A percentile compares a stretch with the other conserved stretches of the same genome.
These are phyloP conservation scores for Ceraclea dissimilis DNA, from an alignment of 2,888 invertebrate genomes.

Conservation along the genomic window DNA sequence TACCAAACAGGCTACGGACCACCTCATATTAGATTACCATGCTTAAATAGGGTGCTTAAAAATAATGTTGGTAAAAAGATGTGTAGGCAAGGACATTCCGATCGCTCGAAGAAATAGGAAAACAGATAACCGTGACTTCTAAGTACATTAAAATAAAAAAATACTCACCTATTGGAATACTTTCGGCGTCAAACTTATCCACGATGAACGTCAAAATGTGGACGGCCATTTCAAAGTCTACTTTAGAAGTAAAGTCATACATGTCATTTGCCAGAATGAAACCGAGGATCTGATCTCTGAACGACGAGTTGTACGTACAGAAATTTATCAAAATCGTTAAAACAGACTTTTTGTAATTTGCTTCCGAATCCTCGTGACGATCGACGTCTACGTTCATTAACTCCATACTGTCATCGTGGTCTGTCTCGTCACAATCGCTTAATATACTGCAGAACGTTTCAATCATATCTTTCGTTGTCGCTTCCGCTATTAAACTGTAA, in stretches of 20 bases:
- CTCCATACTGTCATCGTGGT: slow-evolving; percentile 12
- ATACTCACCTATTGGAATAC: slow-evolving; percentile 35
- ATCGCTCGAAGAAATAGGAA: too few species aligned
- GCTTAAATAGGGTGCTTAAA: too few species aligned
- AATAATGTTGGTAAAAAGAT: too few species aligned
- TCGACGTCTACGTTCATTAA: slow-evolving; percentile 11
- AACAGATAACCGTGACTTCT: too few species aligned
- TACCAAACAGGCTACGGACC: too few species aligned
- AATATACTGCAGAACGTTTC: slow-evolving; percentile 11
- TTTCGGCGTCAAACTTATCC: slow-evolving; percentile 31
- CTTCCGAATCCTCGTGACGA: neutral
- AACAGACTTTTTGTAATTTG: slow-evolving; percentile 34
- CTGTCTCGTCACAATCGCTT: slow-evolving; percentile 8
- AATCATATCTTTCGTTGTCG: slow-evolving; percentile 15
- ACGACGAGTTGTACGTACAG: slow-evolving; percentile 33
- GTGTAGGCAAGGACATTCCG: too few species aligned
- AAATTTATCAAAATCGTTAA: slow-evolving; percentile 37
- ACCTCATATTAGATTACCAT: too few species aligned
- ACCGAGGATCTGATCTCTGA: slow-evolving; percentile 36
- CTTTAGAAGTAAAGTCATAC: slow-evolving; percentile 34
- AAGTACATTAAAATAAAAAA: neutral
- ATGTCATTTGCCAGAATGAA: slow-evolving; percentile 36
- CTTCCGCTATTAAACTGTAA: slow-evolving; percentile 9
- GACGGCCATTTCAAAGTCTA: slow-evolving; percentile 36
- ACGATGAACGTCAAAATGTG: slow-evolving; percentile 31